A percentile compares a stretch with the other conserved stretches of the same genome.
Evolutionary conservation across 2,888 invertebrate genomes (phyloP).

Genomic region (Bombylius discolor): DNA sequence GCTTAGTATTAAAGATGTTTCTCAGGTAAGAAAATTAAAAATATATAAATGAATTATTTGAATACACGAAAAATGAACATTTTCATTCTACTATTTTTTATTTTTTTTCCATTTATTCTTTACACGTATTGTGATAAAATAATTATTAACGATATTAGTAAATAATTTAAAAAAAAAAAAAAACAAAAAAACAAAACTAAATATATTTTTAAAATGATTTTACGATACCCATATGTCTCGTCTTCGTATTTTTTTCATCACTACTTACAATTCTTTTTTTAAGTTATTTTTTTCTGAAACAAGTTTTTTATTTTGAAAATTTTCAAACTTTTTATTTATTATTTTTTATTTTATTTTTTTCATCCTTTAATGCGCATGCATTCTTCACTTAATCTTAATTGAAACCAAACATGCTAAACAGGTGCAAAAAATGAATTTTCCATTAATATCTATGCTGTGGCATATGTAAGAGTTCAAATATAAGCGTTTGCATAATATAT

Average conservation of each 20-base stretch:
- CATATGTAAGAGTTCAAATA: too few species aligned
- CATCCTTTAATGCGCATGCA: conserved; percentile 1
- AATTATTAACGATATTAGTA: too few species aligned
- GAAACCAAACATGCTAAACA: conserved; percentile 11
- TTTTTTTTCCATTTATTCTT: not conserved
- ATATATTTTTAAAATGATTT: too few species aligned
- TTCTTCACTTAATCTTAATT: conserved; percentile 6
- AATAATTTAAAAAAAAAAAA: too few species aligned
- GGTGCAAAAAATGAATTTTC: conserved; percentile 2
- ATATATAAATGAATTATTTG: too few species aligned
- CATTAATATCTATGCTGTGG: too few species aligned
- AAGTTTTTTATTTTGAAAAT: not conserved
- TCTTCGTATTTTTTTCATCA: too few species aligned
- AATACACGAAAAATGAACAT: not conserved
- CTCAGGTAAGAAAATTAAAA: conserved; percentile 32
- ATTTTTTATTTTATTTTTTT: not conserved
- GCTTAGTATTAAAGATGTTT: conserved; percentile 77
- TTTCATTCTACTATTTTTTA: not conserved
- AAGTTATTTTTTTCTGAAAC: not conserved
- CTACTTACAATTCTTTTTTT: too few species aligned
- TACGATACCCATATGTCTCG: too few species aligned
- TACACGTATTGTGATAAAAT: too few species aligned
- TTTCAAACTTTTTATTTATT: not conserved
- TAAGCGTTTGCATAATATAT: too few species aligned
- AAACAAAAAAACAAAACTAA: too few species aligned